phyloP scores from a whole-genome alignment of 1,140 invertebrate species.

The Caenorhabditis brenneri region DNA sequence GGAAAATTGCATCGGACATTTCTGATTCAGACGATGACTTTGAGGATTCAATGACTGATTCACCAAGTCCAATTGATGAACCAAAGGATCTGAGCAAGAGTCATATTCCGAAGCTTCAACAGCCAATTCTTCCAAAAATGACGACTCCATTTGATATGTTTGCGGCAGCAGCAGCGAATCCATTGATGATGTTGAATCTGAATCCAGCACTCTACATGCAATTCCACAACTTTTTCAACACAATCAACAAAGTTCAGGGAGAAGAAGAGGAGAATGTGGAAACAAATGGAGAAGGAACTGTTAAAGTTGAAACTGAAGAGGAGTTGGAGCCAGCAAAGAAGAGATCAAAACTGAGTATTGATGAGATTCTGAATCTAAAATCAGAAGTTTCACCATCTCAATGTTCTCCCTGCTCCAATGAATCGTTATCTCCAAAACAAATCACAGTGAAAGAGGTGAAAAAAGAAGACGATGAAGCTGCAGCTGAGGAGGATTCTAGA shows the following conservation, averaged over 20 bases:
- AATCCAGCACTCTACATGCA: constrained; percentile 45
- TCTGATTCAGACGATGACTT: constrained; percentile 50
- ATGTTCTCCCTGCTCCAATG: constrained; percentile 26
- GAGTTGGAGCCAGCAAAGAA: neutral
- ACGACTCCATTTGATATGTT: constrained; percentile 2
- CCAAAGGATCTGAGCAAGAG: constrained; percentile 33
- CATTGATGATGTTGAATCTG: constrained; percentile 49
- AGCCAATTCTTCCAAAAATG: constrained; percentile 1
- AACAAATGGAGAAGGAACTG: neutral
- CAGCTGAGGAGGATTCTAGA: constrained; percentile 8
- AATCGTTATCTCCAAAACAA: constrained; percentile 4
- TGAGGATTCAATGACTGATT: constrained; percentile 51
- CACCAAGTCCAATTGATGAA: constrained; percentile 49
- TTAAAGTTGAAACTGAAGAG: neutral
- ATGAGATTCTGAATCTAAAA: constrained; percentile 55
- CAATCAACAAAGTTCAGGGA: neutral
- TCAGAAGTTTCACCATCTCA: constrained; percentile 11
- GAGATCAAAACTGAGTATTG: constrained; percentile 18
- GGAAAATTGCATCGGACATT: constrained; percentile 6
- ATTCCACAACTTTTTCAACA: constrained; percentile 29
- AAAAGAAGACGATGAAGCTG: constrained; percentile 19
- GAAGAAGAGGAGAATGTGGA: neutral
- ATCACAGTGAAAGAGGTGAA: neutral
- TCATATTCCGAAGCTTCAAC: neutral
- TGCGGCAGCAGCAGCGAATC: constrained; percentile 20